These are phyloP conservation scores for Neogobius melanostomus DNA, from an alignment of 2,113 vertebrate genomes.

Conservation along the genomic window DNA sequence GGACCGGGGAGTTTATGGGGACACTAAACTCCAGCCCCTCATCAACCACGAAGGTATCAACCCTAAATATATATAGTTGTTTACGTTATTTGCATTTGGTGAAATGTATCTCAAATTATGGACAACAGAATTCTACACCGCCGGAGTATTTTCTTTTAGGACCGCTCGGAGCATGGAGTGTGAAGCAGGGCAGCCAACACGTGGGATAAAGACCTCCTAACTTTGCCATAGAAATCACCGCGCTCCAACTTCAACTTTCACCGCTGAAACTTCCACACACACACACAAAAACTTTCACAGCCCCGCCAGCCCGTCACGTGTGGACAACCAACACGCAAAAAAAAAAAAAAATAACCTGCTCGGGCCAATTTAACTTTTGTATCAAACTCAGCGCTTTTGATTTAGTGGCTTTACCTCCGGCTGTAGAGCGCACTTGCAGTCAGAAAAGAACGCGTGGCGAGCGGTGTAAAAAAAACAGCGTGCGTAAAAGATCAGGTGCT, in stretches of 20 bases:
- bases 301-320: neutral
- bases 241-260: constrained; percentile 47
- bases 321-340: neutral
- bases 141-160: neutral
- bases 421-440: neutral
- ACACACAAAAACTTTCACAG: constrained; percentile 11
- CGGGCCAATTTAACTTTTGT: neutral
- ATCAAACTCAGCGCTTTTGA: neutral
- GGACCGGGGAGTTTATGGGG: too few relatives aligned
- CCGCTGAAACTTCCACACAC: neutral
- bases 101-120: too few relatives aligned
- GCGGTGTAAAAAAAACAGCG: too few relatives aligned
- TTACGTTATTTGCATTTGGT: too few relatives aligned
- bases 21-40: too few relatives aligned
- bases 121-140: neutral
- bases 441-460: neutral
- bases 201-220: constrained; percentile 54
- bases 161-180: neutral
- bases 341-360: neutral
- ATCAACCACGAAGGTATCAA: too few relatives aligned
- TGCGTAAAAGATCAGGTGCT: constrained; percentile 3
- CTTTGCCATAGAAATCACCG: constrained; percentile 70
- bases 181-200: constrained; percentile 57
- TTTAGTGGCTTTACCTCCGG: neutral
- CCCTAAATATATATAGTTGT: too few relatives aligned